Conservation (phyloP, 2,113 vertebrate species). For the Catharus fuscescens region DNA sequence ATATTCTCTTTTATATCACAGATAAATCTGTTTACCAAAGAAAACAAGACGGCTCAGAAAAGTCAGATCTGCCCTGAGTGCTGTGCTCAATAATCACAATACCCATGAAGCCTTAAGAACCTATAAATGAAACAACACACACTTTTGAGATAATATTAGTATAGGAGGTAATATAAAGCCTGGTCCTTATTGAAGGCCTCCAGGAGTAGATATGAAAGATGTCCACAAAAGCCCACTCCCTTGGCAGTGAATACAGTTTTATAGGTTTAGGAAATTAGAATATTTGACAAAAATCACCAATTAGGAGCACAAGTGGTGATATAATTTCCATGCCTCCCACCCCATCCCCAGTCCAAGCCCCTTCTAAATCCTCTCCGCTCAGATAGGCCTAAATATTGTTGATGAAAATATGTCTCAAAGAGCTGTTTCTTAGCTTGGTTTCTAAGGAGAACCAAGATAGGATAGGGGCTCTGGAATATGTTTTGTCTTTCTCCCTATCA, state of each 20-base stretch:
- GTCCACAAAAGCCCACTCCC: neutral
- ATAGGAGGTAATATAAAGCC: neutral
- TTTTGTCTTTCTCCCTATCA: neutral
- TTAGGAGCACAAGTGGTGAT: neutral
- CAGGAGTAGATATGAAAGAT: neutral
- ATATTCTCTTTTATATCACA: neutral
- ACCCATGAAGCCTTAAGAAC: neutral
- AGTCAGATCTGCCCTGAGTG: neutral
- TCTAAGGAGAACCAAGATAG: neutral
- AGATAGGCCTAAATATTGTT: neutral
- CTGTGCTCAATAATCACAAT: neutral
- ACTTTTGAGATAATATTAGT: neutral
- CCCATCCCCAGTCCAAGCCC: neutral
- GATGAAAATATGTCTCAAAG: neutral
- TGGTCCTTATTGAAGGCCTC: neutral
- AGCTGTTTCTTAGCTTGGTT: neutral
- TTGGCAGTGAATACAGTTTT: neutral
- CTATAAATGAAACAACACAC: neutral
- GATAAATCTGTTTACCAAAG: neutral
- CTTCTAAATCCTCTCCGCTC: neutral
- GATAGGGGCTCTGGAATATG: neutral
- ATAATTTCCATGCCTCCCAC: neutral
- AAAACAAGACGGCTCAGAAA: neutral
- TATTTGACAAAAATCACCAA: neutral
- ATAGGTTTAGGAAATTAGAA: neutral